A percentile compares a stretch with the other conserved stretches of the same genome.
These are phyloP conservation scores for Micropoecilia bifurca DNA, from an alignment of 2,797 vertebrate genomes.

Conservation along the genomic window DNA sequence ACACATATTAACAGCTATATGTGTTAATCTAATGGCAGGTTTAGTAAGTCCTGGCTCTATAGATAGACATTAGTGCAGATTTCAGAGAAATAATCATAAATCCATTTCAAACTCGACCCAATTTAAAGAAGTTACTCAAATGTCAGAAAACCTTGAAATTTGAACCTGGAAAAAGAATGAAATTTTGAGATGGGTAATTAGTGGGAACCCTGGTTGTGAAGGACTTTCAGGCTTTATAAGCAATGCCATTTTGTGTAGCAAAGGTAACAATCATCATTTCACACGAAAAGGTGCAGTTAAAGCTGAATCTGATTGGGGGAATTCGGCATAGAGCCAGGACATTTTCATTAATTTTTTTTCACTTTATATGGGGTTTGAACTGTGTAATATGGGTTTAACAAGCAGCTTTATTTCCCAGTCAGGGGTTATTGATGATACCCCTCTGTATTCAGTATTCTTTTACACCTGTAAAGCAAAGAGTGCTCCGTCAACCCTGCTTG, in stretches of 20 bases:
- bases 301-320: constrained; percentile 1
- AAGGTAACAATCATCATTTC: constrained; percentile 2
- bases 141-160: background rate
- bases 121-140: background rate
- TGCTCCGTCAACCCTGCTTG: constrained; percentile 50
- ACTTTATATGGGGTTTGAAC: constrained; percentile 43
- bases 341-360: constrained; percentile 36
- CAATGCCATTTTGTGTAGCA: background rate
- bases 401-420: constrained; percentile 42
- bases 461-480: constrained; percentile 48
- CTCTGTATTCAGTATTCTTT: constrained; percentile 48
- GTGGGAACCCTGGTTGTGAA: background rate
- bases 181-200: background rate
- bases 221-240: background rate
- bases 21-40: background rate
- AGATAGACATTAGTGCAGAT: background rate
- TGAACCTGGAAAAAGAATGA: background rate
- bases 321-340: constrained; percentile 20
- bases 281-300: background rate
- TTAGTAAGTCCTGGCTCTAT: background rate
- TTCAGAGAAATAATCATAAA: background rate
- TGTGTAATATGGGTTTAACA: constrained; percentile 59
- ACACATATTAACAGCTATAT: too few species aligned
- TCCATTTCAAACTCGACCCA: background rate
- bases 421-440: constrained; percentile 63